A percentile compares a stretch with the other conserved stretches of the same genome.
Conservation (phyloP, 92 coral and sea anemone species). For the Micromussa lordhowensis region DNA sequence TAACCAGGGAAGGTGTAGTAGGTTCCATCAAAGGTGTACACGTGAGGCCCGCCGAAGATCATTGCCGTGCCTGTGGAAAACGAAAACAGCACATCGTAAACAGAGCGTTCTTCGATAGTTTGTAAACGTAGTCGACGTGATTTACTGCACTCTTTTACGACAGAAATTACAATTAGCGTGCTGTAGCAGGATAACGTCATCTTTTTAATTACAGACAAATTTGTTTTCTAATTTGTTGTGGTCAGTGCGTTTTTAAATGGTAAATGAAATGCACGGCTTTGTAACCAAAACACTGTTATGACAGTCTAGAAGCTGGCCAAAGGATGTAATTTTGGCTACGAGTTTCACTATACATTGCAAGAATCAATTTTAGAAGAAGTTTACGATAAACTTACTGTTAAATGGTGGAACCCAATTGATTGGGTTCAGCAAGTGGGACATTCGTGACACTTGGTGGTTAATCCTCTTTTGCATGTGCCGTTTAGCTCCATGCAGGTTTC, state of each 20-base stretch:
- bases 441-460: slow-evolving; percentile 62
- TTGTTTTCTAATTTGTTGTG: too few species aligned
- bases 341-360: not conserved
- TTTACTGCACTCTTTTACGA: not conserved
- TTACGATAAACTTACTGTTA: slow-evolving; percentile 78
- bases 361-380: not conserved
- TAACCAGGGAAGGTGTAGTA: slow-evolving; percentile 95
- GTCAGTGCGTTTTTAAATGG: too few species aligned
- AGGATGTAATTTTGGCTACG: not conserved
- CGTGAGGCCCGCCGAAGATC: slow-evolving; percentile 97
- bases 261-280: not conserved
- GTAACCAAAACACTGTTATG: too few species aligned
- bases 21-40: slow-evolving; percentile 90
- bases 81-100: not conserved
- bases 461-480: slow-evolving; percentile 74
- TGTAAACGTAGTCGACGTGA: not conserved
- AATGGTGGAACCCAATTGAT: slow-evolving; percentile 95
- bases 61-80: slow-evolving; percentile 83
- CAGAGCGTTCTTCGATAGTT: not conserved
- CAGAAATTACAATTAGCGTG: too few species aligned
- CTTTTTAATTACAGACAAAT: too few species aligned
- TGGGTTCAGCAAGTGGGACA: slow-evolving; percentile 74
- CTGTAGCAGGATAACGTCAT: too few species aligned
- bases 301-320: too few species aligned
- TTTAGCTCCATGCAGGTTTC: slow-evolving; percentile 68